These are phyloP conservation scores for Harpagifer antarcticus DNA, from an alignment of 2,797 vertebrate genomes.

Conservation along the genomic window DNA sequence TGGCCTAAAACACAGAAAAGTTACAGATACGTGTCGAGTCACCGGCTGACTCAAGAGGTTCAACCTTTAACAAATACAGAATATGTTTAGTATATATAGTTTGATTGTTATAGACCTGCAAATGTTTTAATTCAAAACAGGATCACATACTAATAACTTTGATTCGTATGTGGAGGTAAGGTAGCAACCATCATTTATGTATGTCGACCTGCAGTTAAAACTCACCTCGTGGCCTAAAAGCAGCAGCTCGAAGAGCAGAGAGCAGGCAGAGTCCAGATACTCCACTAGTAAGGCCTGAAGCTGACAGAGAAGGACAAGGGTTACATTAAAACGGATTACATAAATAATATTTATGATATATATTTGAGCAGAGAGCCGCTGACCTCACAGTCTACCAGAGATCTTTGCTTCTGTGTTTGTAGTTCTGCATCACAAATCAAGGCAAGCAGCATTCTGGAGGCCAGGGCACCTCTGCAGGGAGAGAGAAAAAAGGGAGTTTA, in stretches of 20 bases:
- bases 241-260: conserved; percentile 88
- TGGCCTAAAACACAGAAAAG: conserved; percentile 67
- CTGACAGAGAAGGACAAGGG: conserved; percentile 15
- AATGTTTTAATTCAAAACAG: no score
- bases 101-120: no score
- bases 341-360: not conserved
- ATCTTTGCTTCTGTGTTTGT: conserved; percentile 9
- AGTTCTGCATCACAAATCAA: conserved; percentile 72
- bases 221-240: conserved; percentile 84
- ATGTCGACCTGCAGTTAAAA: not conserved
- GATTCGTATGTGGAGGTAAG: no score
- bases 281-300: conserved; percentile 78
- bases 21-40: not conserved
- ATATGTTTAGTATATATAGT: no score
- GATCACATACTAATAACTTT: no score
- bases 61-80: not conserved
- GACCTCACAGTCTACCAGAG: conserved; percentile 57
- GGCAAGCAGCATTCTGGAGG: conserved; percentile 75
- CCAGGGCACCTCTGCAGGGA: conserved; percentile 75
- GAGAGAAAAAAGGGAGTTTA: not conserved
- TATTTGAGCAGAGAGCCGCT: conserved; percentile 11
- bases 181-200: no score
- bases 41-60: not conserved
- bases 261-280: conserved; percentile 83
- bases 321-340: not conserved